Evolutionary conservation across 1,140 invertebrate genomes (phyloP).

Genomic region (Cydia amplana): DNA sequence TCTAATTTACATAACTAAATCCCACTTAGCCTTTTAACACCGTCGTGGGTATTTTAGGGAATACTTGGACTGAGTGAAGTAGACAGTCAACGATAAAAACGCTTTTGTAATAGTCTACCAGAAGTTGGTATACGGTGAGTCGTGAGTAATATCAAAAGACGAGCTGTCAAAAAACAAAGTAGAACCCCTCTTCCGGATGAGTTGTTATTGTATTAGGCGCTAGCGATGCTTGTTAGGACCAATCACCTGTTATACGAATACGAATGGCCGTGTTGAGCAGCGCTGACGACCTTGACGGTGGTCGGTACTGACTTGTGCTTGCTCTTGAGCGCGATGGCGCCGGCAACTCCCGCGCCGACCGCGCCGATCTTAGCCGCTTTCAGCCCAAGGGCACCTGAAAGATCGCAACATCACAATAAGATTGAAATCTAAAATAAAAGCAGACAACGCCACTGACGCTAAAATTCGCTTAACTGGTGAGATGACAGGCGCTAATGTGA

Average conservation of each 20-base stretch:
- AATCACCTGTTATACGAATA: slow-evolving; percentile 39
- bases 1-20: too few species aligned
- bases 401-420: too few species aligned
- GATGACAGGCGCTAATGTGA: too few species aligned
- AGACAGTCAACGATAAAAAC: not conserved
- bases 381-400: slow-evolving; percentile 63
- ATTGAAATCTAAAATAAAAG: too few species aligned
- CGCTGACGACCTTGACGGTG: slow-evolving; percentile 24
- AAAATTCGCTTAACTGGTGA: too few species aligned
- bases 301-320: slow-evolving; percentile 54
- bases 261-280: slow-evolving; percentile 23
- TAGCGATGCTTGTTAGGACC: slow-evolving; percentile 32
- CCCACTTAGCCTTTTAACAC: too few species aligned
- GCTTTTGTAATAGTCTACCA: not conserved
- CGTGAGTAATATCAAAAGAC: not conserved
- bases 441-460: too few species aligned
- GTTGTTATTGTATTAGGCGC: slow-evolving; percentile 23
- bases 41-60: too few species aligned
- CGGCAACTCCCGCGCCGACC: slow-evolving; percentile 60
- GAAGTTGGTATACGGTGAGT: not conserved
- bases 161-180: not conserved
- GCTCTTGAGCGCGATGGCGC: slow-evolving; percentile 64
- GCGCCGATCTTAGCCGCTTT: slow-evolving; percentile 70
- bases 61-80: too few species aligned
- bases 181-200: not conserved